Conservation (phyloP, 2,113 vertebrate species). For the Grammomys surdaster region DNA sequence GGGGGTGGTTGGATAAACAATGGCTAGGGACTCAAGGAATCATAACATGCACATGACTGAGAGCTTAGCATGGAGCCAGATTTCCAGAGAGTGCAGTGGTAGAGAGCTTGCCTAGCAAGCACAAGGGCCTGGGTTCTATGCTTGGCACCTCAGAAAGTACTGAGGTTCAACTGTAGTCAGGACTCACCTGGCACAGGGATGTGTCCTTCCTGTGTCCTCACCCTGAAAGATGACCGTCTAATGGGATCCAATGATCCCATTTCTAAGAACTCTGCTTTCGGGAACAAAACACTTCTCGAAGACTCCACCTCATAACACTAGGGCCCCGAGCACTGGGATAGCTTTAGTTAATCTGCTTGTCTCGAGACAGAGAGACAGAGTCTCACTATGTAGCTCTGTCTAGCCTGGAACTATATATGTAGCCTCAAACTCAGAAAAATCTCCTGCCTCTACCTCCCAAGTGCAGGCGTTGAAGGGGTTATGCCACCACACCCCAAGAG, state of each 20-base stretch:
- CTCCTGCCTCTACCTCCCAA: not conserved
- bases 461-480: not conserved
- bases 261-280: not conserved
- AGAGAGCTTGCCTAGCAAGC: not conserved
- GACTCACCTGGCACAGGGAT: not conserved
- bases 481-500: no score
- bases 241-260: no score
- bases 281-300: not conserved
- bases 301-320: not conserved
- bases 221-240: not conserved
- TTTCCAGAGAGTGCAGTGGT: not conserved
- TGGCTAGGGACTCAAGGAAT: not conserved
- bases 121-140: not conserved
- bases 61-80: not conserved
- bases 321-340: not conserved
- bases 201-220: not conserved
- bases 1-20: not conserved
- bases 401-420: not conserved
- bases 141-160: not conserved
- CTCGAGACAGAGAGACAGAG: not conserved
- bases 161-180: not conserved
- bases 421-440: not conserved
- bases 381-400: not conserved
- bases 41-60: not conserved
- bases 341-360: not conserved